Conservation (phyloP, 1,140 invertebrate species). For the Varroa destructor region DNA sequence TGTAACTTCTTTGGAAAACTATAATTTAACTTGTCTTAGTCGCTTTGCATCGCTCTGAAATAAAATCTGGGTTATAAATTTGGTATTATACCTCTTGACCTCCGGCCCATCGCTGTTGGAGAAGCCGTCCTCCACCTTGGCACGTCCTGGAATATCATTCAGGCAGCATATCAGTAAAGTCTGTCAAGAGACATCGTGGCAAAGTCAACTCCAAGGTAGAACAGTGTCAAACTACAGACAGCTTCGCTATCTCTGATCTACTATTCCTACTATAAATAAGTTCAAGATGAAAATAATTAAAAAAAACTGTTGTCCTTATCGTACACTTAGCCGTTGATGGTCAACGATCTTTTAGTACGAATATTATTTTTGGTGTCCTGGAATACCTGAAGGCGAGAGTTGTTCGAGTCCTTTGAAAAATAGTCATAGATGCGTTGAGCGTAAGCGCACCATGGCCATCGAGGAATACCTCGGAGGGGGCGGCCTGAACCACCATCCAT, state of each 20-base stretch:
- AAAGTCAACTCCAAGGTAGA: too few species aligned
- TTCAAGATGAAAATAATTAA: neutral
- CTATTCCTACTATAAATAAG: neutral
- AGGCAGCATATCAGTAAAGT: too few species aligned
- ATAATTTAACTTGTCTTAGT: neutral
- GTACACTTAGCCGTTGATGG: neutral
- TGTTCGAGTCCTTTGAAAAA: constrained; percentile 20
- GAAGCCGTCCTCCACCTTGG: constrained; percentile 17
- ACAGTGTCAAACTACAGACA: too few species aligned
- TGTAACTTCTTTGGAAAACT: neutral
- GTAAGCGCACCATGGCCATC: neutral
- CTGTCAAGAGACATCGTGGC: too few species aligned
- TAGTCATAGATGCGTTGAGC: constrained; percentile 2
- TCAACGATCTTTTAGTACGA: neutral
- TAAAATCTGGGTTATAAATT: neutral
- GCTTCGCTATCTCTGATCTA: too few species aligned
- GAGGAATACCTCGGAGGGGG: neutral
- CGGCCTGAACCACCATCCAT: neutral
- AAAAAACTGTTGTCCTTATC: neutral
- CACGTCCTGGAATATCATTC: constrained; percentile 8
- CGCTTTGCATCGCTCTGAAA: too few species aligned
- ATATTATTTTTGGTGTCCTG: neutral
- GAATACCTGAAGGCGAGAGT: constrained; percentile 12
- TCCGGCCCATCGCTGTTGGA: constrained; percentile 21
- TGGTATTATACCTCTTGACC: neutral